These are phyloP conservation scores for Luidia sarsii DNA, from an alignment of 53 echinoderm and acorn worm genomes.

Conservation along the genomic window DNA sequence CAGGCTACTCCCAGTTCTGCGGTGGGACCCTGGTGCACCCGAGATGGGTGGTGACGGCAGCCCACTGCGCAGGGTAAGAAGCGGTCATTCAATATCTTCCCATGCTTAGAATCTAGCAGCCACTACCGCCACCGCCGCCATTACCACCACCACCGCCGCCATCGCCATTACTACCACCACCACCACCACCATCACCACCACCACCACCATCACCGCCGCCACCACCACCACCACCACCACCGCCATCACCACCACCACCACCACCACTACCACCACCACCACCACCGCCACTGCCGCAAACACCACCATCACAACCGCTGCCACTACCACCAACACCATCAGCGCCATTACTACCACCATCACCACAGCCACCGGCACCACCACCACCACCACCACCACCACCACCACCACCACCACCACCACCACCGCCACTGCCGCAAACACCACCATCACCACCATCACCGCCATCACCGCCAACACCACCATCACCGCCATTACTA, in stretches of 20 bases:
- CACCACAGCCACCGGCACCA: neutral
- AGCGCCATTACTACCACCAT: neutral
- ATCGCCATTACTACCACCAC: neutral
- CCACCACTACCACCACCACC: neutral
- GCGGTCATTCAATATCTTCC: too few species aligned
- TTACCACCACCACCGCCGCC: neutral
- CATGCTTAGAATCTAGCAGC: too few species aligned
- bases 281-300: neutral
- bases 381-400: neutral
- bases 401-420: neutral
- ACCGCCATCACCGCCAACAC: too few species aligned
- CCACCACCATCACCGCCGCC: conserved; percentile 13
- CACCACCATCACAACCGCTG: neutral
- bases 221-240: neutral
- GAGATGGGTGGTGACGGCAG: conserved; percentile 11
- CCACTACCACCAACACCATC: neutral
- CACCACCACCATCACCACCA: neutral
- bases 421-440: neutral
- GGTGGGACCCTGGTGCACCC: conserved; percentile 1
- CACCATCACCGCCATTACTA: too few species aligned
- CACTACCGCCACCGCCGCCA: neutral
- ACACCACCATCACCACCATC: too few species aligned
- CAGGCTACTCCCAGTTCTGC: neutral
- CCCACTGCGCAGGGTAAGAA: neutral
- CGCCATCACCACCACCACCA: conserved; percentile 1